A percentile compares a stretch with the other conserved stretches of the same genome.
phyloP scores from a whole-genome alignment of 2,888 invertebrate species.

The Dryocosmus kuriphilus region DNA sequence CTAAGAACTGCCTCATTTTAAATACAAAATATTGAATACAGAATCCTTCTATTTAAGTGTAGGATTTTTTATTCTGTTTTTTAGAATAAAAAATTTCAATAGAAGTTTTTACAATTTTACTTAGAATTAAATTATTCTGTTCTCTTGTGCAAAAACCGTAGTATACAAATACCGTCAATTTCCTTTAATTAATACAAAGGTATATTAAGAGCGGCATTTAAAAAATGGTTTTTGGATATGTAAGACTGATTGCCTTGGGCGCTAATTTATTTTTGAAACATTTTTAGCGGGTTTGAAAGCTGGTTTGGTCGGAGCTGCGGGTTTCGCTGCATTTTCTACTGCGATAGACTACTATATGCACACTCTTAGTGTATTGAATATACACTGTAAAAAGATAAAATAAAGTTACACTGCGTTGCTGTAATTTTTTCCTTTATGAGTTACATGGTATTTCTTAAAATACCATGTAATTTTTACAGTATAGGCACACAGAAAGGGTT shows the following conservation, averaged over 20 bases:
- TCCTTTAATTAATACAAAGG: neutral
- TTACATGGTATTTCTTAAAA: constrained; percentile 61
- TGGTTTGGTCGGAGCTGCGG: constrained; percentile 95
- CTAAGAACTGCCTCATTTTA: neutral
- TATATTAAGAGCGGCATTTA: neutral
- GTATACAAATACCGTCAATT: neutral
- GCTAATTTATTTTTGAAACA: constrained; percentile 13
- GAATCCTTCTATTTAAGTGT: neutral
- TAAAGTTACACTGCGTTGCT: too few species aligned
- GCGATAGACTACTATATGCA: constrained; percentile 97
- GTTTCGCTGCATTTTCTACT: constrained; percentile 98
- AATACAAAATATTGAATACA: neutral
- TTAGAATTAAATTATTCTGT: neutral
- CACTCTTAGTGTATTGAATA: constrained; percentile 65
- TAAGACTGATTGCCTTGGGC: constrained; percentile 39
- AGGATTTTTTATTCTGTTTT: neutral
- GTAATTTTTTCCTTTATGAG: constrained; percentile 39
- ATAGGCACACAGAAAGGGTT: constrained; percentile 5
- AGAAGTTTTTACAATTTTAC: neutral
- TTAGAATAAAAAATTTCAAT: neutral
- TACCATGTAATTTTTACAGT: neutral
- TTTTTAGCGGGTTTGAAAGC: constrained; percentile 94
- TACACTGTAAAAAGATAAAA: constrained; percentile 27
- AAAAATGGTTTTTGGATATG: constrained; percentile 46
- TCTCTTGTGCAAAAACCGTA: neutral